Conservation (phyloP, 2,888 invertebrate genomes). For the Eilema caniola region DNA sequence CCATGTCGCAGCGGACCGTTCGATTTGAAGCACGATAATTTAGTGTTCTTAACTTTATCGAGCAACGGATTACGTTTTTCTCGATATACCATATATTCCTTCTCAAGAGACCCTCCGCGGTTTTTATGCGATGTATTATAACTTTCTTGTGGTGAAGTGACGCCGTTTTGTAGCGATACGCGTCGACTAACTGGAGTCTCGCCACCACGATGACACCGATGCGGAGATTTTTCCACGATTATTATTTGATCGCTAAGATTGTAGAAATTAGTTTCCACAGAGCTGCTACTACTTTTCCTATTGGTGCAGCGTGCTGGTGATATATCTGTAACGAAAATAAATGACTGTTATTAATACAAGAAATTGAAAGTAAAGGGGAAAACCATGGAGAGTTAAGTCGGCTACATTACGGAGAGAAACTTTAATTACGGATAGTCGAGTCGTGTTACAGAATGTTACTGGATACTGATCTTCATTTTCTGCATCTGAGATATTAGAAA, state of each 20-base stretch:
- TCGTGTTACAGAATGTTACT: slow-evolving; percentile 3
- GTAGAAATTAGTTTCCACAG: slow-evolving; percentile 89
- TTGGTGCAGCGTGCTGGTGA: slow-evolving; percentile 89
- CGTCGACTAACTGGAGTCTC: slow-evolving; percentile 78
- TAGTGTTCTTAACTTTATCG: slow-evolving; percentile 90
- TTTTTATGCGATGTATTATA: slow-evolving; percentile 82
- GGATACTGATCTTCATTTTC: slow-evolving; percentile 15
- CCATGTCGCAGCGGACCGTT: slow-evolving; percentile 83
- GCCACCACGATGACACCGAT: slow-evolving; percentile 74
- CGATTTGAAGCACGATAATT: slow-evolving; percentile 89
- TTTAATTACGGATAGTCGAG: slow-evolving; percentile 9
- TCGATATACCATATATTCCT: slow-evolving; percentile 86
- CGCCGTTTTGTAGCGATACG: slow-evolving; percentile 79
- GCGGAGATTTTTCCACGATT: slow-evolving; percentile 87
- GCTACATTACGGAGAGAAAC: slow-evolving; percentile 12
- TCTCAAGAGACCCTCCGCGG: slow-evolving; percentile 84
- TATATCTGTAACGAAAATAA: slow-evolving; percentile 84
- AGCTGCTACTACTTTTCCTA: slow-evolving; percentile 88
- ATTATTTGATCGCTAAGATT: slow-evolving; percentile 88
- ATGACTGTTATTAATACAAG: slow-evolving; percentile 11
- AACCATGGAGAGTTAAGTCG: slow-evolving; percentile 6
- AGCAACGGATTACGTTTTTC: slow-evolving; percentile 91
- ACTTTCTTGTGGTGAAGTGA: slow-evolving; percentile 80
- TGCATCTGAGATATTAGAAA: background rate
- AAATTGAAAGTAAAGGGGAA: slow-evolving; percentile 23